phyloP scores from a whole-genome alignment of 2,888 invertebrate species.

The Crossocerus cetratus region DNA sequence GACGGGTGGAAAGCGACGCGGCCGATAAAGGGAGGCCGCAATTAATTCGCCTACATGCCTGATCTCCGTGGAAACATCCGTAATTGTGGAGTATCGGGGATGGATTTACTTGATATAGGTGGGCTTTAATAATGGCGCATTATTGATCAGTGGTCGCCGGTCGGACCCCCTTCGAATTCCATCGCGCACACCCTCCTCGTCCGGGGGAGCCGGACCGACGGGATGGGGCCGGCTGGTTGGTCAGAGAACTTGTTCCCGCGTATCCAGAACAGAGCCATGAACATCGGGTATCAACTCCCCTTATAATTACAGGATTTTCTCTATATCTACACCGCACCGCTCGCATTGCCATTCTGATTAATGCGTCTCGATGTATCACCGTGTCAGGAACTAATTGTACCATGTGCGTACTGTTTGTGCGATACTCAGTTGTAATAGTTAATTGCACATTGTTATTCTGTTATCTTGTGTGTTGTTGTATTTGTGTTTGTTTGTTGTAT shows the following conservation, averaged over 20 bases:
- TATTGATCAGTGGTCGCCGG: conserved; percentile 66
- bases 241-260: conserved; percentile 47
- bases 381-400: no score
- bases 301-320: conserved; percentile 50
- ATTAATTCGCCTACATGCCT: conserved; percentile 56
- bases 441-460: no score
- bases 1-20: conserved; percentile 5
- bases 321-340: not conserved
- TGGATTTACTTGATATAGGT: conserved; percentile 57
- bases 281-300: conserved; percentile 44
- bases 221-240: conserved; percentile 29
- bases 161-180: conserved; percentile 67
- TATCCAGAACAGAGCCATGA: conserved; percentile 15
- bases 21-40: conserved; percentile 42
- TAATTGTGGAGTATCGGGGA: conserved; percentile 55
- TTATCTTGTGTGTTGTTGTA: no score
- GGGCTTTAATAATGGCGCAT: conserved; percentile 65
- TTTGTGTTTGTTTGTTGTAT: no score
- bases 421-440: no score
- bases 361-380: no score
- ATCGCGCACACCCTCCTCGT: conserved; percentile 50
- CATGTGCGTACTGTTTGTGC: no score
- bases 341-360: not conserved
- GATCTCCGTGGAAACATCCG: conserved; percentile 56
- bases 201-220: conserved; percentile 41